phyloP scores from a whole-genome alignment of 2,113 vertebrate species.

The Pterocles burchelli region DNA sequence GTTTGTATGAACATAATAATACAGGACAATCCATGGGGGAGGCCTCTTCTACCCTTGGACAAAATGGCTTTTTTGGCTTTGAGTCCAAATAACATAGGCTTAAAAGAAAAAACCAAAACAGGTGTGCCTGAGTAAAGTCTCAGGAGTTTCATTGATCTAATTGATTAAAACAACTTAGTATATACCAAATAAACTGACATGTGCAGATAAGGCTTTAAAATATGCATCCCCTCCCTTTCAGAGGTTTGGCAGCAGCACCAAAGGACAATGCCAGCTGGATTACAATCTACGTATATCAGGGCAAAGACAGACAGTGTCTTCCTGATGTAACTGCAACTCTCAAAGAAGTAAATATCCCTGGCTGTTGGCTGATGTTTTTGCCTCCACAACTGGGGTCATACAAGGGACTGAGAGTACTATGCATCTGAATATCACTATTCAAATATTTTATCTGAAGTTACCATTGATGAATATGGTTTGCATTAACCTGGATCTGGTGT shows the following conservation, averaged over 20 bases:
- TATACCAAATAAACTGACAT: constrained; percentile 46
- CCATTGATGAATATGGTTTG: background rate
- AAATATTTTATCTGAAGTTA: background rate
- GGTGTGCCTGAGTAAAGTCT: constrained; percentile 45
- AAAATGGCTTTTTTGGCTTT: constrained; percentile 26
- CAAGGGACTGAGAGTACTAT: background rate
- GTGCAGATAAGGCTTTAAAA: constrained; percentile 38
- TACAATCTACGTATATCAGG: background rate
- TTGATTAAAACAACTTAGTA: constrained; percentile 36
- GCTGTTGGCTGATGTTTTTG: background rate
- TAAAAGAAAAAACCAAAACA: constrained; percentile 32
- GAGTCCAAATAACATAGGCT: background rate
- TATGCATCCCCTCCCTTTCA: constrained; percentile 15
- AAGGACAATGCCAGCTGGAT: constrained; percentile 30
- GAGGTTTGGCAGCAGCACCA: constrained; percentile 17
- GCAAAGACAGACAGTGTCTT: constrained; percentile 25
- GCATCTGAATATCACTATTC: background rate
- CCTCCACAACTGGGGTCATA: background rate
- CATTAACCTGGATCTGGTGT: background rate
- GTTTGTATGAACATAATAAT: background rate
- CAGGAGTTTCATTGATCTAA: constrained; percentile 26
- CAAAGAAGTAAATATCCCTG: background rate
- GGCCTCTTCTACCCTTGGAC: background rate
- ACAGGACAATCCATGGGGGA: background rate
- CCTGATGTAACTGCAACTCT: background rate